Evolutionary conservation across 2,113 vertebrate genomes (phyloP), one percentile per base, ranked within the genome.

Genomic region (Psettodes erumei): DNA sequence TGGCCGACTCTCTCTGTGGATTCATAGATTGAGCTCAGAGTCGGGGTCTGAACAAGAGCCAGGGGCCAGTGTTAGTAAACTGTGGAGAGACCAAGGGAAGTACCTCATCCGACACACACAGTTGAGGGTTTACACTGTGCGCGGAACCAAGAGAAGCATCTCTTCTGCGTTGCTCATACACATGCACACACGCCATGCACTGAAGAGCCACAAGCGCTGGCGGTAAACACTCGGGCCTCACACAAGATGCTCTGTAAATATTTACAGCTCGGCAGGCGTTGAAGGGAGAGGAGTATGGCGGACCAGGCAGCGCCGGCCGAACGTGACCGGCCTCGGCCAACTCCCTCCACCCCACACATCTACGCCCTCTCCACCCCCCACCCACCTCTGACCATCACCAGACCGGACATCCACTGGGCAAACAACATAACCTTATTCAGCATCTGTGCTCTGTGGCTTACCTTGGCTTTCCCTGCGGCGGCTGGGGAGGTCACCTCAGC

Each of bases 191-290:
- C 48, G 18, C 51, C 70, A 58, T 35, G 19, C 51, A 25, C 58
- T 19, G 67, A 61, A 54, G 82, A 88, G 71, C 81, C 83, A 69
- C 73, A 75, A 76, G 81, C 75, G 47, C 43, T 18, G 62, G 85
- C 45, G 51, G 90, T 93, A 92, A 94, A 92, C 91, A 91, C 76
- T 86, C 69, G 7, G 70, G 81, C 88, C 89, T 88, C 89, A 86
- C 68, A 87, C 84, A 89, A 83, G 86, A 90, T 82, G 84, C 81
- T 76, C 56, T 70, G 90, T 91, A 93, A 94, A 94, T 94, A 93
- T 94, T 94, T 94, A 90, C 84, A 76, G 28, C 64, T 67, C 54
- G 32, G 67, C 81, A 70, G 64, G 64, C 65, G 25, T 30, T 45
- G 70, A 77, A 77, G 77, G 55, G 65, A 79, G 79, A 56, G 63